These are phyloP conservation scores for Echinometra lucunter DNA, from an alignment of 53 echinoderm and acorn worm genomes.

Conservation along the genomic window DNA sequence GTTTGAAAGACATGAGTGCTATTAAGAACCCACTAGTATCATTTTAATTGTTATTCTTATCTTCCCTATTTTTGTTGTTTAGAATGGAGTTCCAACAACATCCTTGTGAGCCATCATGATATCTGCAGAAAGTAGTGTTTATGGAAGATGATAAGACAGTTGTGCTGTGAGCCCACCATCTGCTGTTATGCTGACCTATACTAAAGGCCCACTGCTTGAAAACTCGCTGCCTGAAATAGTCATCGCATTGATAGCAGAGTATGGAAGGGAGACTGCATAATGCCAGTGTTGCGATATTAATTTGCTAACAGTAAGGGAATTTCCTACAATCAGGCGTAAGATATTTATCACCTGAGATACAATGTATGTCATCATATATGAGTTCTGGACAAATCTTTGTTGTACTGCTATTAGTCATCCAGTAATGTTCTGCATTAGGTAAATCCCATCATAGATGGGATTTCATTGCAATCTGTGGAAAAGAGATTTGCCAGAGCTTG, in stretches of 20 bases:
- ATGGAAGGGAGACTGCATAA: not conserved
- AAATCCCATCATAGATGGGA: not conserved
- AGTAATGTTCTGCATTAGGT: not conserved
- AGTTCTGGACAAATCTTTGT: not conserved
- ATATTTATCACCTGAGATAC: not conserved
- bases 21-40: too few species aligned
- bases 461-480: not conserved
- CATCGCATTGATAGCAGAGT: not conserved
- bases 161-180: not conserved
- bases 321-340: not conserved
- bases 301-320: not conserved
- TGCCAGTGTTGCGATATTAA: not conserved
- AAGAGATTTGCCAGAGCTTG: not conserved
- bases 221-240: not conserved
- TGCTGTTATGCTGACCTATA: not conserved
- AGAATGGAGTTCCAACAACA: slow-evolving; percentile 91
- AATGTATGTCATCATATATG: not conserved
- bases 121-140: not conserved
- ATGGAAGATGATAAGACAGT: not conserved
- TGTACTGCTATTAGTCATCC: not conserved
- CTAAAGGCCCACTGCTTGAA: not conserved
- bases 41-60: not conserved
- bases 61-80: not conserved
- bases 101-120: slow-evolving; percentile 73
- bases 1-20: too few species aligned